Conservation (phyloP, 2,888 invertebrate genomes). For the Timandra comae region DNA sequence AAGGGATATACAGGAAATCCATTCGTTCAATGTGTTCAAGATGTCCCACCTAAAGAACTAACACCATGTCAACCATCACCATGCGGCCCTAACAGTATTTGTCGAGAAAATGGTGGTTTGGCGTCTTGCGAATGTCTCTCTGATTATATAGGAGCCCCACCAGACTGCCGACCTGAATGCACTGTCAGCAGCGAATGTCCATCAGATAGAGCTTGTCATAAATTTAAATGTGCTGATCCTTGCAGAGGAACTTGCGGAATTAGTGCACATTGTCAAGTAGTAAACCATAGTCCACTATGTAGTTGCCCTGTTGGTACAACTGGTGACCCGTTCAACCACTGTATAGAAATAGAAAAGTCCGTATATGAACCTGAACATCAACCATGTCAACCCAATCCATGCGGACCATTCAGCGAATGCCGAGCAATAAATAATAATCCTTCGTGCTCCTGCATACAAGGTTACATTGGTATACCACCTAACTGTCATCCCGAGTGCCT, state of each 20-base stretch:
- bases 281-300: conserved; percentile 88
- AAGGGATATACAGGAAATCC: conserved; percentile 86
- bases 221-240: conserved; percentile 86
- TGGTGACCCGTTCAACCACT: conserved; percentile 81
- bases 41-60: conserved; percentile 44
- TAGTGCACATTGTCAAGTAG: conserved; percentile 84
- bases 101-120: conserved; percentile 83
- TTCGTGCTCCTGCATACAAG: conserved; percentile 85
- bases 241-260: conserved; percentile 85
- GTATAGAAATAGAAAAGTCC: conserved; percentile 50
- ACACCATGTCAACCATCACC: conserved; percentile 86
- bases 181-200: conserved; percentile 87
- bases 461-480: conserved; percentile 86
- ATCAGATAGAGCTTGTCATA: conserved; percentile 84
- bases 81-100: conserved; percentile 87
- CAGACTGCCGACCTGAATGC: conserved; percentile 86
- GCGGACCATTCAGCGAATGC: conserved; percentile 89
- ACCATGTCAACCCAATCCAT: conserved; percentile 86
- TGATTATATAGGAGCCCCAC: conserved; percentile 82
- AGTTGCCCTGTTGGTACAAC: conserved; percentile 80
- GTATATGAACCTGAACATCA: conserved; percentile 40
- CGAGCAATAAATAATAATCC: conserved; percentile 82
- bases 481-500: conserved; percentile 90
- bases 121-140: conserved; percentile 85
- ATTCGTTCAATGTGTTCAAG: conserved; percentile 55